Evolutionary conservation across 2,113 vertebrate species (phyloP), one percentile per base, ranked within the genome.

Genomic region (Blennius ocellaris): DNA sequence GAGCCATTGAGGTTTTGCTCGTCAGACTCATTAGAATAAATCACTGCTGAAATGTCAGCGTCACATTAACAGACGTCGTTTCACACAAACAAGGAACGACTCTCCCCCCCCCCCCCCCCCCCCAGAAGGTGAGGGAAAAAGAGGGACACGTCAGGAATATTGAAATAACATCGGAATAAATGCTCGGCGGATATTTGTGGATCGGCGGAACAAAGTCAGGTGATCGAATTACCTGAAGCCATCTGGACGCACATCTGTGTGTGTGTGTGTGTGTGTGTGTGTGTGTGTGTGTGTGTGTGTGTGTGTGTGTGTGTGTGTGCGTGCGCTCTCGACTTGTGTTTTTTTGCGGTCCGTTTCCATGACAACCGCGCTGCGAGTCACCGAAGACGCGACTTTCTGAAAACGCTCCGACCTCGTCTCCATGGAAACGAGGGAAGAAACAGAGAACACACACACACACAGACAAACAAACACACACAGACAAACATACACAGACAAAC

Each of bases 31-130:
- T 51, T 38, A 37, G 5, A 43, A 51, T 56, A 37, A 9, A 53
- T 8, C 3, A 1, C 1, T 17, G 30, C 30, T 30, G 50, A 78
- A 73, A 83, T 54, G 41, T 14, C 60, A 49, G 4, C 43, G 7
- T 59, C 43, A 16, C 15, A 55, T 70, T 48, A 59, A 49, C 51
- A 0, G 30, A 70, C 58, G 60, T 74, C 8, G 8, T 78, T 76
- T 78, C 77, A 89, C 63, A 75, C 62, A 40, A 78, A 30, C 5
- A 8, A 53, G 16, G 51, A 52, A 11, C 45, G 51, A 52, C 10
- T 44, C 76, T 41, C 7, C 66, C 41, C 52, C 69, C 53, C 52
- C n/a, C 10, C 15, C 16, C 39, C 43, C 36, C 51, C 57, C 69
- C 8, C 40, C 21, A 30, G 21, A 2, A 30, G 21, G 21, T 30